A percentile compares a stretch with the other conserved stretches of the same genome.
Evolutionary conservation across 2,113 vertebrate species (phyloP).

Genomic region (Anser cygnoides): DNA sequence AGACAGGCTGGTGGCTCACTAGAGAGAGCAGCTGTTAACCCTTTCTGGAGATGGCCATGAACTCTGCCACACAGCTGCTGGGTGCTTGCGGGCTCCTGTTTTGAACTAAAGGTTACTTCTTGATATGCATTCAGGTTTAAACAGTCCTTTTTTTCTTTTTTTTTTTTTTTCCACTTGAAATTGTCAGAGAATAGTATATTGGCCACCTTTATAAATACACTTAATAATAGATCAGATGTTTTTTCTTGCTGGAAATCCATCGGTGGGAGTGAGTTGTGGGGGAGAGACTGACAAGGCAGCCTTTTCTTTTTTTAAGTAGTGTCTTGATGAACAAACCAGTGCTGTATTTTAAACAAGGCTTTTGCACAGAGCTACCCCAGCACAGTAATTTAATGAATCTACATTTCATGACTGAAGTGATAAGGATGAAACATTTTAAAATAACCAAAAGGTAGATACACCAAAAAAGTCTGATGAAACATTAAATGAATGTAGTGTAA

Average conservation of each 20-base stretch:
- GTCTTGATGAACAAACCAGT: constrained; percentile 49
- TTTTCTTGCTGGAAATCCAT: not conserved
- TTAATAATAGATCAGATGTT: constrained; percentile 46
- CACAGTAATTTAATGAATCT: constrained; percentile 78
- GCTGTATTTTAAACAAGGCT: constrained; percentile 46
- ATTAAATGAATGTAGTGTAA: constrained; percentile 85
- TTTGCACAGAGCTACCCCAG: constrained; percentile 64
- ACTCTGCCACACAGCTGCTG: not conserved
- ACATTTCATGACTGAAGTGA: constrained; percentile 79
- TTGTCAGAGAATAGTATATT: not conserved
- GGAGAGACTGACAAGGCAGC: constrained; percentile 32
- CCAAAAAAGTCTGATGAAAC: constrained; percentile 82
- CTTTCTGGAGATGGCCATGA: constrained; percentile 15
- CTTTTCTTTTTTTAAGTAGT: constrained; percentile 19
- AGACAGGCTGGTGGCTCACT: not conserved
- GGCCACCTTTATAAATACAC: not conserved
- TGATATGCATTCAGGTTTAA: not conserved
- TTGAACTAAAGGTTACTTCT: not conserved
- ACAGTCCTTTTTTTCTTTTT: not conserved
- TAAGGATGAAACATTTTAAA: constrained; percentile 84
- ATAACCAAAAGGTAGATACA: constrained; percentile 85
- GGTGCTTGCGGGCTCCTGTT: not conserved
- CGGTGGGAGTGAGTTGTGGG: not conserved
- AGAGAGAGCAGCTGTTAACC: not conserved
- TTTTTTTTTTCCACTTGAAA: not conserved